phyloP scores from a whole-genome alignment of 2,888 invertebrate genomes.

The Drosophila sordidula region DNA sequence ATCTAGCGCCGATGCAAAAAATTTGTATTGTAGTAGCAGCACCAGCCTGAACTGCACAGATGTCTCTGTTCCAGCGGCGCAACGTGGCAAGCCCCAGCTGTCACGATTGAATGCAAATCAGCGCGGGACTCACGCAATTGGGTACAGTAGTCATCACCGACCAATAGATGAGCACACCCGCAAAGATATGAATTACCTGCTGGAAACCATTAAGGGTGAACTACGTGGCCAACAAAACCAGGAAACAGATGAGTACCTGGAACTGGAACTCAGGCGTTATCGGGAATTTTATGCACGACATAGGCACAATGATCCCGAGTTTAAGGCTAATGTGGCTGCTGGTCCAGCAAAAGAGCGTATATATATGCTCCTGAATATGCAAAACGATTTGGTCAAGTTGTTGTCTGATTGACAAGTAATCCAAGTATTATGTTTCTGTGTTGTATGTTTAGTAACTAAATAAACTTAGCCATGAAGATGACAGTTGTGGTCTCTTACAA shows the following conservation, averaged over 20 bases:
- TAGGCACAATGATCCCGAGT: conserved; percentile 31
- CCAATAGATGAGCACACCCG: conserved; percentile 13
- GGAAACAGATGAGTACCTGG: conserved; percentile 63
- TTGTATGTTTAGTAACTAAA: conserved; percentile 4
- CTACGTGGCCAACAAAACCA: conserved; percentile 67
- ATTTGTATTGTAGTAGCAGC: not conserved
- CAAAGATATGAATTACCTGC: conserved; percentile 35
- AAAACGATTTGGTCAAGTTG: conserved; percentile 77
- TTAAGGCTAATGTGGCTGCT: not conserved
- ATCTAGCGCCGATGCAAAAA: not conserved
- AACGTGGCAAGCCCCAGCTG: not conserved
- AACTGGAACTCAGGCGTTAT: conserved; percentile 74
- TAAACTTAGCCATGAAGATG: conserved; percentile 1
- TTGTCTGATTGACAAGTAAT: conserved; percentile 36
- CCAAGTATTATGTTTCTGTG: not conserved
- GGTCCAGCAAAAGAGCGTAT: conserved; percentile 58
- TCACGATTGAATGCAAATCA: not conserved
- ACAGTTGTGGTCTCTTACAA: not conserved
- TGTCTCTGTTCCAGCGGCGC: not conserved
- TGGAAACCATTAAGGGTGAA: conserved; percentile 67
- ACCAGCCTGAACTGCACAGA: not conserved
- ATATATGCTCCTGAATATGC: conserved; percentile 76
- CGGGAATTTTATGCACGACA: conserved; percentile 55
- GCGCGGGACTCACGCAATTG: not conserved
- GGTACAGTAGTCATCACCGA: not conserved